Conservation (phyloP, 2,797 vertebrate species). For the Parauchenoglanis punctatus region DNA sequence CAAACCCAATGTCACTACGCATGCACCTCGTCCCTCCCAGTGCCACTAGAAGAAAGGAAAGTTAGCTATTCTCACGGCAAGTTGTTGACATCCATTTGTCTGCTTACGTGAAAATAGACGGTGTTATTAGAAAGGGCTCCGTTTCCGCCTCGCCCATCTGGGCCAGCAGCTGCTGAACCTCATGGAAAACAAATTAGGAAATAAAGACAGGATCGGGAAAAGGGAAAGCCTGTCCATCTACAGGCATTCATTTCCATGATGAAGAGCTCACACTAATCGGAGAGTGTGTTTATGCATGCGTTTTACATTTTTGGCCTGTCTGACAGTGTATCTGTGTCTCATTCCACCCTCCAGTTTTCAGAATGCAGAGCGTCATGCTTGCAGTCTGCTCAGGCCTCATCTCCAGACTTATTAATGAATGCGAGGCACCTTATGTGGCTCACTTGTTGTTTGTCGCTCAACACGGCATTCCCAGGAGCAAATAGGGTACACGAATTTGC, state of each 20-base stretch:
- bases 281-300: neutral
- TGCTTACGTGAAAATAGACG: constrained; percentile 66
- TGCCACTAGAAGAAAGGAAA: constrained; percentile 42
- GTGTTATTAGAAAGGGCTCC: constrained; percentile 58
- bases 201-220: constrained; percentile 6
- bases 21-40: constrained; percentile 24
- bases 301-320: neutral
- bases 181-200: constrained; percentile 28
- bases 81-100: constrained; percentile 59
- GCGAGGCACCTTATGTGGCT: constrained; percentile 16
- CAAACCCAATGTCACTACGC: constrained; percentile 16
- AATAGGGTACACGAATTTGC: constrained; percentile 37
- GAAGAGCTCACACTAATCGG: constrained; percentile 13
- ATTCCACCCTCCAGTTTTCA: neutral
- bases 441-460: constrained; percentile 4
- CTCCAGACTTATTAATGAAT: constrained; percentile 12
- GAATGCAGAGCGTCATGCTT: constrained; percentile 13
- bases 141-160: constrained; percentile 67
- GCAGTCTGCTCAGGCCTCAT: constrained; percentile 27
- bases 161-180: constrained; percentile 65
- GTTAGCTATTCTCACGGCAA: constrained; percentile 46
- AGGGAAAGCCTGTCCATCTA: constrained; percentile 33
- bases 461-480: constrained; percentile 33
- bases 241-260: constrained; percentile 23
- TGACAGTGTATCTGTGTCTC: neutral